Evolutionary conservation across 2,797 vertebrate species (phyloP).

Genomic region (Enteromius unitaeniatus): DNA sequence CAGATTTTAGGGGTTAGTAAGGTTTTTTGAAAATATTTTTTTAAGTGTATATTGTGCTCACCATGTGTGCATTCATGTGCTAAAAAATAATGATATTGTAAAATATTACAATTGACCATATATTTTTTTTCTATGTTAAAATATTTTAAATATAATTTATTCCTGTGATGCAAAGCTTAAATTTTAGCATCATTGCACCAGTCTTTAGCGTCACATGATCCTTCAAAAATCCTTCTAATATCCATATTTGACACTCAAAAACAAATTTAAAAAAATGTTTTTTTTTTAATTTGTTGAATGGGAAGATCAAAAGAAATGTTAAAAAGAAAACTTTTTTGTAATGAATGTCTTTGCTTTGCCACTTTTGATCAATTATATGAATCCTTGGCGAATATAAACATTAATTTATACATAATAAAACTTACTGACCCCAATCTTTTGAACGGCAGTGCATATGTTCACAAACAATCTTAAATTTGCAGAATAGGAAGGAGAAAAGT

Average conservation of each 20-base stretch:
- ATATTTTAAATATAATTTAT: background rate
- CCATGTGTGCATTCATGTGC: background rate
- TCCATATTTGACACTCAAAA: background rate
- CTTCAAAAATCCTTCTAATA: background rate
- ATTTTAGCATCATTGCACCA: background rate
- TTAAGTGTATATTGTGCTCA: background rate
- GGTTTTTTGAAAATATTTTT: background rate
- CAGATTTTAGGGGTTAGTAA: background rate
- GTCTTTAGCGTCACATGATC: background rate
- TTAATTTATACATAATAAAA: background rate
- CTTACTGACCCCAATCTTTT: constrained; percentile 11
- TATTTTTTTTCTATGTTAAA: background rate
- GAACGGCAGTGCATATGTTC: background rate
- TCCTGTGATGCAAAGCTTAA: background rate
- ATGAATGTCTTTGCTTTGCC: background rate
- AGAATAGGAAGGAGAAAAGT: background rate
- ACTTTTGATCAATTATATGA: background rate
- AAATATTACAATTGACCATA: no score
- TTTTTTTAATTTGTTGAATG: background rate
- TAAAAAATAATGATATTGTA: no score
- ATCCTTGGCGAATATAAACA: background rate
- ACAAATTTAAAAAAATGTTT: no score
- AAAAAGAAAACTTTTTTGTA: background rate
- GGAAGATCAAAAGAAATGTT: background rate
- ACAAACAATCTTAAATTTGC: background rate